Evolutionary conservation across 2,797 vertebrate species (phyloP).

Genomic region (Bovichtus variegatus): DNA sequence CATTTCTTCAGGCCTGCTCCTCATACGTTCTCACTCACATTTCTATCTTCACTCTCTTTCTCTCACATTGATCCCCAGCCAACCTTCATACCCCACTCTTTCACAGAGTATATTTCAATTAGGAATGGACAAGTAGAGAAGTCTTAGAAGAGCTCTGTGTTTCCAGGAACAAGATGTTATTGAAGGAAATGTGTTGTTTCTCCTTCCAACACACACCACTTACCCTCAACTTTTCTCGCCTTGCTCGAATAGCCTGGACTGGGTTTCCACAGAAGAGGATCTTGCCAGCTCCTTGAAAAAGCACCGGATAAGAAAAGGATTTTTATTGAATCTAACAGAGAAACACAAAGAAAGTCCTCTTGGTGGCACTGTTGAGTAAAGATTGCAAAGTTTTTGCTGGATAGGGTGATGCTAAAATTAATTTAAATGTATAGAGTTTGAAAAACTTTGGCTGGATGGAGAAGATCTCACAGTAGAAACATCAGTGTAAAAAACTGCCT

Average conservation of each 20-base stretch:
- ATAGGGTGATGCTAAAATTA: background rate
- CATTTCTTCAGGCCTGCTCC: background rate
- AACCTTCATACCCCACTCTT: background rate
- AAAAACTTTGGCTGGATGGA: background rate
- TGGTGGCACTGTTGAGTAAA: slow-evolving; percentile 66
- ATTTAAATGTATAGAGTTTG: background rate
- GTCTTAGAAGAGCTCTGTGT: background rate
- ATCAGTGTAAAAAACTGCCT: slow-evolving; percentile 42
- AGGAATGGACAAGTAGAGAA: background rate
- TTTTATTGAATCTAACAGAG: background rate
- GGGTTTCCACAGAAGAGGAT: slow-evolving; percentile 94
- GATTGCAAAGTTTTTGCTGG: background rate
- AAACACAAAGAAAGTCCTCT: slow-evolving; percentile 38
- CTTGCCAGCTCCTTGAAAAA: slow-evolving; percentile 85
- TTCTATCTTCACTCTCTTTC: background rate
- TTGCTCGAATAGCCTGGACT: slow-evolving; percentile 87
- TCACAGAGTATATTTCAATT: background rate
- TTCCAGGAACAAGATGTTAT: background rate
- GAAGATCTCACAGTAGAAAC: background rate
- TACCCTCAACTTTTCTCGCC: slow-evolving; percentile 88
- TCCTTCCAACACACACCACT: slow-evolving; percentile 14
- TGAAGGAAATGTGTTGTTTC: background rate
- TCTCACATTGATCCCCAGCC: background rate
- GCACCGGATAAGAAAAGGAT: slow-evolving; percentile 22
- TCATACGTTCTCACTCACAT: background rate